Evolutionary conservation across 64 coral and sea anemone species (phyloP).

Genomic region (Montipora efflorescens): DNA sequence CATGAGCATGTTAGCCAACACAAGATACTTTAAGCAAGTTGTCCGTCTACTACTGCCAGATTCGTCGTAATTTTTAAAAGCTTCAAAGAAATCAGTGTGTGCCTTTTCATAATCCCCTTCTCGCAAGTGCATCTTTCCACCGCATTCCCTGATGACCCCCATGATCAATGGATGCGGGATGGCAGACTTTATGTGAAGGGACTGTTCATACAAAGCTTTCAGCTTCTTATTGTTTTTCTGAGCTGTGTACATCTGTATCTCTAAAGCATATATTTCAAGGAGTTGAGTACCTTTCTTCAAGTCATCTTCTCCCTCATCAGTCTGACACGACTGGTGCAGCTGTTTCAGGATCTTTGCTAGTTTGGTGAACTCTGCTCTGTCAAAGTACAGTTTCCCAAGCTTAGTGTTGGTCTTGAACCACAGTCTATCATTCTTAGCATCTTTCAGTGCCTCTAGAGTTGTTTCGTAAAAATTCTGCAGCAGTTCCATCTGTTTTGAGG

Average conservation of each 20-base stretch:
- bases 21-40: slow-evolving; percentile 97
- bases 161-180: slow-evolving; percentile 98
- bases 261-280: slow-evolving; percentile 98
- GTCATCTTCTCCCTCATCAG: slow-evolving; percentile 99
- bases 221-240: slow-evolving; percentile 71
- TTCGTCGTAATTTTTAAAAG: slow-evolving; percentile 99
- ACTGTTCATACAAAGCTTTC: slow-evolving; percentile 95
- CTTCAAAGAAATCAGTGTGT: slow-evolving; percentile 99
- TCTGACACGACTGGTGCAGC: slow-evolving; percentile 96
- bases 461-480: slow-evolving; percentile 99
- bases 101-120: slow-evolving; percentile 97
- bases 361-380: slow-evolving; percentile 91
- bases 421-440: slow-evolving; percentile 99
- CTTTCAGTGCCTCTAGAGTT: slow-evolving; percentile 92
- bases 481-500: slow-evolving; percentile 99
- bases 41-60: slow-evolving; percentile 96
- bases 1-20: slow-evolving; percentile 99
- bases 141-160: slow-evolving; percentile 98
- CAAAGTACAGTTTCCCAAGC: slow-evolving; percentile 96
- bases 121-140: slow-evolving; percentile 97
- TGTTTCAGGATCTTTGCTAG: slow-evolving; percentile 97
- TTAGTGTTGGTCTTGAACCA: slow-evolving; percentile 99
- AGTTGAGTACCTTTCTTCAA: slow-evolving; percentile 97
- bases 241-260: slow-evolving; percentile 99
- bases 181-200: slow-evolving; percentile 96